Evolutionary conservation across 2,888 invertebrate species (phyloP).

Genomic region (Zygaena filipendulae): DNA sequence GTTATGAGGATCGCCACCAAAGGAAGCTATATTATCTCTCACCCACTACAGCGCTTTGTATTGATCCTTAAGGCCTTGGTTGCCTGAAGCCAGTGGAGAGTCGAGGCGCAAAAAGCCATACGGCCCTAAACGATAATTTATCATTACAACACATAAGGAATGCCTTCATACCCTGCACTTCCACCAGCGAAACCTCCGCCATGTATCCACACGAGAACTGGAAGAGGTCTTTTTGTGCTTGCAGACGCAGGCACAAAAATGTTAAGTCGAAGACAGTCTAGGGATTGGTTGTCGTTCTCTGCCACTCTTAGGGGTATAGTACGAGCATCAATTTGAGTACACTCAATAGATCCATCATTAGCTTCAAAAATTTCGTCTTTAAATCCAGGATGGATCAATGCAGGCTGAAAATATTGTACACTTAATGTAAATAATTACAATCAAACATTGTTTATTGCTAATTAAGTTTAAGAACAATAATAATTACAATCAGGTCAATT

Average conservation of each 20-base stretch:
- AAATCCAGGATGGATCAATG: constrained; percentile 30
- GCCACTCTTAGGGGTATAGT: constrained; percentile 13
- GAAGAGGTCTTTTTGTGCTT: constrained; percentile 37
- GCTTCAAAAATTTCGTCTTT: constrained; percentile 41
- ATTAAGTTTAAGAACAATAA: no score
- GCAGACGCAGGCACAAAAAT: constrained; percentile 55
- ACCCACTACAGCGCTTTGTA: constrained; percentile 47
- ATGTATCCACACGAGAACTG: constrained; percentile 54
- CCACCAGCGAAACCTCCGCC: constrained; percentile 43
- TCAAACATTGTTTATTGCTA: no score
- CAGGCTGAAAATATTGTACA: constrained; percentile 29
- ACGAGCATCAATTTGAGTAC: constrained; percentile 32
- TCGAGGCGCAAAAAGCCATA: constrained; percentile 57
- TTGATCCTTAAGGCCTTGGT: constrained; percentile 57
- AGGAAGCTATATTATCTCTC: constrained; percentile 41
- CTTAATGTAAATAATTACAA: constrained; percentile 2
- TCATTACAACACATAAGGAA: constrained; percentile 41
- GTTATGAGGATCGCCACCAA: constrained; percentile 55
- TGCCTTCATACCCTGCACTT: constrained; percentile 33
- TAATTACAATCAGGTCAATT: no score
- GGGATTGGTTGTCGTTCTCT: constrained; percentile 26
- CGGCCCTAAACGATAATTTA: constrained; percentile 54
- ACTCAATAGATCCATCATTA: constrained; percentile 34
- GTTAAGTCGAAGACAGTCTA: constrained; percentile 75
- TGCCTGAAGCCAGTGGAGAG: constrained; percentile 41